Conservation (phyloP, 2,113 vertebrate species). For the Piaya cayana region DNA sequence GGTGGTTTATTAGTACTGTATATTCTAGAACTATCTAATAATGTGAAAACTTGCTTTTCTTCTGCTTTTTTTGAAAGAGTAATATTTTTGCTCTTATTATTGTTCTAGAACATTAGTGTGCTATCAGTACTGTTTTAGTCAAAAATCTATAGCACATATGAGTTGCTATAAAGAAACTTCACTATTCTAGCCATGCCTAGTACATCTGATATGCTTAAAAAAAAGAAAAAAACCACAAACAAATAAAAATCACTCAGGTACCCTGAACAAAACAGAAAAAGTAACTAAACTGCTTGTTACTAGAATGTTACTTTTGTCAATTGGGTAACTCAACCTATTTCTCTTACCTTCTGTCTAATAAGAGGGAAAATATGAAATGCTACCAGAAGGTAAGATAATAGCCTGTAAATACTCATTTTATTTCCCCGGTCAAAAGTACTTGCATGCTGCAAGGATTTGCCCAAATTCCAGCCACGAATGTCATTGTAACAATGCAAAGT, state of each 20-base stretch:
- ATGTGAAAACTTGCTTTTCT: not conserved
- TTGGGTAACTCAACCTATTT: not conserved
- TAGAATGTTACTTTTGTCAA: not conserved
- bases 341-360: not conserved
- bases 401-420: not conserved
- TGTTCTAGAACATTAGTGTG: not conserved
- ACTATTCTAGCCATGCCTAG: not conserved
- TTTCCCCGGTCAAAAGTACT: not conserved
- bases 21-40: not conserved
- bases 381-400: not conserved
- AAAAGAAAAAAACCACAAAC: too few species aligned
- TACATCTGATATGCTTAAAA: not conserved
- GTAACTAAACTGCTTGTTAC: not conserved
- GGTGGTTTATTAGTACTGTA: not conserved
- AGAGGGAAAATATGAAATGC: not conserved
- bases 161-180: not conserved
- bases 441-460: not conserved
- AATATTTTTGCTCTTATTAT: not conserved
- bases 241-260: not conserved
- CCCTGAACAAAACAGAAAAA: not conserved
- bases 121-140: not conserved
- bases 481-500: not conserved
- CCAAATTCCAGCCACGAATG: not conserved
- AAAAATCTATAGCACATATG: not conserved
- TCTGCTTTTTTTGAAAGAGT: not conserved